phyloP scores from a whole-genome alignment of 1,140 invertebrate genomes.

The Subanguina moxae region DNA sequence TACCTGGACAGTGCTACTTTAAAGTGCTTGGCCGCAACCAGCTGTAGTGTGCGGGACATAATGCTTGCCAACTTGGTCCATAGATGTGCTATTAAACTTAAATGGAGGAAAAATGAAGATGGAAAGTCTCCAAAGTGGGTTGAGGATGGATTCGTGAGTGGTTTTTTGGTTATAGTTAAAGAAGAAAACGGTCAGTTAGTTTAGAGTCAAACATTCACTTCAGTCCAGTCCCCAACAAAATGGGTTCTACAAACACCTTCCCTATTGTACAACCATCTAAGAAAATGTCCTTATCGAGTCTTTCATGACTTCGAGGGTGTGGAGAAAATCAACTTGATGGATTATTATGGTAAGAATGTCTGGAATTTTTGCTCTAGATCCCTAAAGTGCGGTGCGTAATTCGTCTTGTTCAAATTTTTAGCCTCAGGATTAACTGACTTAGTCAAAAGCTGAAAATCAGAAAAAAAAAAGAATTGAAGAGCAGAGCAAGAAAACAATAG shows the following conservation, averaged over 20 bases:
- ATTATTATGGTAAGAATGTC: too few species aligned
- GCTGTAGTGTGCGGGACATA: background rate
- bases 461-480: too few species aligned
- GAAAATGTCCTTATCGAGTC: background rate
- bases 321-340: background rate
- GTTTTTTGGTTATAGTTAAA: background rate
- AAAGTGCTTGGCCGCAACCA: background rate
- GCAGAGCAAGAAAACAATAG: too few species aligned
- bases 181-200: too few species aligned
- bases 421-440: too few species aligned
- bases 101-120: background rate
- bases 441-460: too few species aligned
- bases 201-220: background rate
- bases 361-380: too few species aligned
- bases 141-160: background rate
- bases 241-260: background rate
- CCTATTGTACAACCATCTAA: background rate
- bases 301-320: background rate
- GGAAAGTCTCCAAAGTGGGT: constrained; percentile 3
- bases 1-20: constrained; percentile 2
- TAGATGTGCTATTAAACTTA: background rate
- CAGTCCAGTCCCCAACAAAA: background rate
- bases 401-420: too few species aligned
- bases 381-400: too few species aligned
- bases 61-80: background rate